These are phyloP conservation scores for Cryptocephalus primarius DNA, from an alignment of 2,888 invertebrate genomes.

Conservation along the genomic window DNA sequence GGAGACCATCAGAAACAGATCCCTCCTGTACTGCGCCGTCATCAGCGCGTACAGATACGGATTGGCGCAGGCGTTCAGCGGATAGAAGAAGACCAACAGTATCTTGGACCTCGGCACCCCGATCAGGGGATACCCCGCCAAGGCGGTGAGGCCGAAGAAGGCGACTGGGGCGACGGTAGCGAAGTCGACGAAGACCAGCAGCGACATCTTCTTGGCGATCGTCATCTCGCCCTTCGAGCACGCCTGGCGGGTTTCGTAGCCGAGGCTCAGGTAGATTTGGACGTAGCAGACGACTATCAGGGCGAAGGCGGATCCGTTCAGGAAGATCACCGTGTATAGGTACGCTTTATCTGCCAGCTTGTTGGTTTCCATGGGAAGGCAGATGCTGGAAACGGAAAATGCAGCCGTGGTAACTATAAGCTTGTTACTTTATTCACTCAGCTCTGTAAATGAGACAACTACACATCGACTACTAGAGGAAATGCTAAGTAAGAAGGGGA, in stretches of 20 bases:
- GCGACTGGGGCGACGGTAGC: slow-evolving; percentile 73
- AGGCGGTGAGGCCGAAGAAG: slow-evolving; percentile 77
- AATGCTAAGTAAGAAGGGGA: too few species aligned
- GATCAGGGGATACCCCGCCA: slow-evolving; percentile 74
- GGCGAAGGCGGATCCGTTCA: slow-evolving; percentile 71
- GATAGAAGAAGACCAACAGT: slow-evolving; percentile 80
- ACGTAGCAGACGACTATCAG: slow-evolving; percentile 77
- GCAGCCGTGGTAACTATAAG: background rate
- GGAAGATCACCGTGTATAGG: slow-evolving; percentile 59
- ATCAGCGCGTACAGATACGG: slow-evolving; percentile 86
- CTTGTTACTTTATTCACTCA: too few species aligned
- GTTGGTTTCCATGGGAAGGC: slow-evolving; percentile 75
- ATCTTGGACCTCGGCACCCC: slow-evolving; percentile 73
- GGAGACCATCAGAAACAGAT: slow-evolving; percentile 55
- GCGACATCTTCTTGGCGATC: slow-evolving; percentile 81
- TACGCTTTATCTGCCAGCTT: slow-evolving; percentile 60
- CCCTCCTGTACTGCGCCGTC: slow-evolving; percentile 75
- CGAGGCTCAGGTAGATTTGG: slow-evolving; percentile 71
- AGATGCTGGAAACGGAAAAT: slow-evolving; percentile 48
- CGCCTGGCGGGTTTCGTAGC: slow-evolving; percentile 52
- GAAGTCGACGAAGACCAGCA: slow-evolving; percentile 77
- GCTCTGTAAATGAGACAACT: too few species aligned
- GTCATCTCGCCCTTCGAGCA: slow-evolving; percentile 52
- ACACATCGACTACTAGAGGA: too few species aligned
- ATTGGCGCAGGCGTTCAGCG: slow-evolving; percentile 84